phyloP scores from a whole-genome alignment of 2,888 invertebrate genomes.

The Oxystoma pomonae region DNA sequence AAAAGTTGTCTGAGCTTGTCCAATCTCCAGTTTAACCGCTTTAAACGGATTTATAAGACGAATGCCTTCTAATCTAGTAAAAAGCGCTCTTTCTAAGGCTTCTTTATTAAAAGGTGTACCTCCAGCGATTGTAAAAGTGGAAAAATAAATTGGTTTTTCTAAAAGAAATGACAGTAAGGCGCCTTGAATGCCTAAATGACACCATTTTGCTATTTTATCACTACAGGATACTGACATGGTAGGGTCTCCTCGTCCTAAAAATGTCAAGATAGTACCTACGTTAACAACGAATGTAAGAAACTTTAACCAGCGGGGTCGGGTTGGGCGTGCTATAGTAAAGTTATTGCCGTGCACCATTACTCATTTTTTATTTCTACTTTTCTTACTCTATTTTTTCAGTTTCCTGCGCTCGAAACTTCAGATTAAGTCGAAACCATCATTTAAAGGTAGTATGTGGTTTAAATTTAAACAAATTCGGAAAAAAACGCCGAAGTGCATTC shows the following conservation, averaged over 20 bases:
- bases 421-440: too few species aligned
- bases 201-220: slow-evolving; percentile 91
- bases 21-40: slow-evolving; percentile 37
- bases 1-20: slow-evolving; percentile 46
- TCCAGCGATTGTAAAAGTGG: slow-evolving; percentile 67
- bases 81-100: slow-evolving; percentile 50
- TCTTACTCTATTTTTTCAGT: too few species aligned
- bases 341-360: too few species aligned
- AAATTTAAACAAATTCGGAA: too few species aligned
- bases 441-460: too few species aligned
- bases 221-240: slow-evolving; percentile 91
- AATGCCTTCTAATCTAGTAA: slow-evolving; percentile 40
- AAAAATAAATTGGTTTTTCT: slow-evolving; percentile 62
- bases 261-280: slow-evolving; percentile 1
- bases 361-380: too few species aligned
- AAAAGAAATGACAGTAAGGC: slow-evolving; percentile 68
- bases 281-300: too few species aligned
- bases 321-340: too few species aligned
- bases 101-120: slow-evolving; percentile 59
- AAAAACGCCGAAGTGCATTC: too few species aligned
- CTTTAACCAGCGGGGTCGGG: too few species aligned
- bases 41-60: slow-evolving; percentile 28
- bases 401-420: too few species aligned
- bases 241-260: slow-evolving; percentile 69
- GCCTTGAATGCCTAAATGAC: slow-evolving; percentile 80